These are phyloP conservation scores for Pseudeuparius sepicola DNA, from an alignment of 2,888 invertebrate genomes.

Conservation along the genomic window DNA sequence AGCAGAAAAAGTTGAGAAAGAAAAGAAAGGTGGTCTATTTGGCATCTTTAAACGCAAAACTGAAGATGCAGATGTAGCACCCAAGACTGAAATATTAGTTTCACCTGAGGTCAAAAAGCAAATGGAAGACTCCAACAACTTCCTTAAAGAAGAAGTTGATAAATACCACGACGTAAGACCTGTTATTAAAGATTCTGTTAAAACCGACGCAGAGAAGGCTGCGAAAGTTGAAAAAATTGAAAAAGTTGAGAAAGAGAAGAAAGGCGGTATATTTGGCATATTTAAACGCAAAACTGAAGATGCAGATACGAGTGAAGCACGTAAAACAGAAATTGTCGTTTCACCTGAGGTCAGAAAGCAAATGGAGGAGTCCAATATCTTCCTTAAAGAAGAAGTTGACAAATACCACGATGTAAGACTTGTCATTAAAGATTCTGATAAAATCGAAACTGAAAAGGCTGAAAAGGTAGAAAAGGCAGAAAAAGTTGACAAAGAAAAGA, in stretches of 20 bases:
- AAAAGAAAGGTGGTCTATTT: slow-evolving; percentile 10
- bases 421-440: slow-evolving; percentile 9
- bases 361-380: slow-evolving; percentile 23
- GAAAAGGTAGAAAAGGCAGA: slow-evolving; percentile 2
- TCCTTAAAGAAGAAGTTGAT: slow-evolving; percentile 19
- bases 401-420: slow-evolving; percentile 22
- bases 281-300: slow-evolving; percentile 12
- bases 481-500: slow-evolving; percentile 15
- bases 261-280: slow-evolving; percentile 12
- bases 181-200: too few species aligned
- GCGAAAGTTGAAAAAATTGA: slow-evolving; percentile 3
- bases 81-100: slow-evolving; percentile 13
- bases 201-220: too few species aligned
- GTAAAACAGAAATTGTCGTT: slow-evolving; percentile 13
- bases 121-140: slow-evolving; percentile 19
- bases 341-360: slow-evolving; percentile 16
- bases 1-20: slow-evolving; percentile 1
- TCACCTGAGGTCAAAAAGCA: slow-evolving; percentile 16
- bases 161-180: slow-evolving; percentile 23
- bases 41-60: slow-evolving; percentile 14
- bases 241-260: slow-evolving; percentile 4
- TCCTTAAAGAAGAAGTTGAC: slow-evolving; percentile 24
- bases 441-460: background rate
- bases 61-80: slow-evolving; percentile 5
- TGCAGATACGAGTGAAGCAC: slow-evolving; percentile 7